Base-by-base conservation (phyloP, 1,140 invertebrate genomes). In the Aphaenogaster floridana region DNA sequence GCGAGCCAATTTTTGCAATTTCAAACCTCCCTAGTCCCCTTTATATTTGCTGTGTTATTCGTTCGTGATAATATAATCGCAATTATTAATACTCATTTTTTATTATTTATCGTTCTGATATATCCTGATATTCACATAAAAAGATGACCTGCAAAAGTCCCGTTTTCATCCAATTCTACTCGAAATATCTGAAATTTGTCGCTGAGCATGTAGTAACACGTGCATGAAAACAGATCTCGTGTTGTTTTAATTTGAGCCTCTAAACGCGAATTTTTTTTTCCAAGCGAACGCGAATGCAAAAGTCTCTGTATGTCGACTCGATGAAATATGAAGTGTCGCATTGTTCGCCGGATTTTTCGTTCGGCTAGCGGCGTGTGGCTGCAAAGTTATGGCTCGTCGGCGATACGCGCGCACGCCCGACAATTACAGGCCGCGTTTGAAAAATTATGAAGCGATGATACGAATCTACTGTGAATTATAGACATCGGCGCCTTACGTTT, bases 171-270 rank as follows among this genome's bases (percentile, higher is more conserved):
- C 61, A 5, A 36, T 63, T 11, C 34, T 63, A 21, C 34, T 63
- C 17, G 64, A 68, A 68, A 68, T 68, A 68, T 21, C 39, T 68
- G 17, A 42, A 68, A 68, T 11, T 68, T 39, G n/a, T 36, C 8
- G 11, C n/a, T 21, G 15, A 68, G 36, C 4, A 9, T 28, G n/a
- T 45, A 68, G 17, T 42, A 17, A 68, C 61, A 5, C n/a, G 39
- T 42, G 36, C 64, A 42, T 8, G n/a, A 42, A 15, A n/a, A 36
- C n/a, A 68, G 17, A 45, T 64, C 28, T 28, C 13, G 6, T 1
- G 17, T 17, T 68, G 15, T 68, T 68, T 68, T 68, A 68, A 68
- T 45, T 68, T 68, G 13, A 68, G n/a, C 66, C n/a, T 21, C 39
- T 69, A 68, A 45, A 28, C 66, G n/a, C 11, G 39, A 45, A 45